A percentile compares a stretch with the other conserved stretches of the same genome.
Conservation (phyloP, 2,888 invertebrate genomes). For the Geophilus truncorum region DNA sequence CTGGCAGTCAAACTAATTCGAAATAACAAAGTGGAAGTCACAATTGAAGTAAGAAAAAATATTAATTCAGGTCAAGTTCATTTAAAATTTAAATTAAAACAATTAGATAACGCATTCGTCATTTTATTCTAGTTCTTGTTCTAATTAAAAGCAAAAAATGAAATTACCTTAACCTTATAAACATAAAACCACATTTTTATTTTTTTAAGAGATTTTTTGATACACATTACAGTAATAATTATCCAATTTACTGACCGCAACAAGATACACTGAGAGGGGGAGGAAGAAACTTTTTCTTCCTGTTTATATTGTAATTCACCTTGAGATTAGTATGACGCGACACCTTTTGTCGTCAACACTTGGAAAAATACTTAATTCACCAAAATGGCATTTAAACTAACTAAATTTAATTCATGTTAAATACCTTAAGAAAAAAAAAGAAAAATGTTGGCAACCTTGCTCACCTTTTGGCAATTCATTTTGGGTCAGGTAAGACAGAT, state of each 20-base stretch:
- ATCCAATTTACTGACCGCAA: conserved; percentile 28
- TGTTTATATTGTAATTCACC: conserved; percentile 31
- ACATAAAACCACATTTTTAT: neutral
- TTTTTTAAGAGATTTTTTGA: neutral
- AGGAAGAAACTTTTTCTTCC: neutral
- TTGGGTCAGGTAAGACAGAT: neutral
- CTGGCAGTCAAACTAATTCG: conserved; percentile 36
- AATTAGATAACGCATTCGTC: neutral
- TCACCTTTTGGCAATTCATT: neutral
- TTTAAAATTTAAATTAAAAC: neutral
- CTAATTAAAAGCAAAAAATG: neutral
- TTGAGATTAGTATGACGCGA: neutral
- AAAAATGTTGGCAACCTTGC: neutral
- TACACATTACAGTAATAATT: neutral
- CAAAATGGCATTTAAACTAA: neutral
- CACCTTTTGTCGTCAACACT: neutral
- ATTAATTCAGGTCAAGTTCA: neutral
- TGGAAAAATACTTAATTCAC: neutral
- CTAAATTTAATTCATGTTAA: neutral
- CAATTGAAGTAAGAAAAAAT: conserved; percentile 35
- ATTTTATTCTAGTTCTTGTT: neutral
- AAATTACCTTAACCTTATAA: neutral
- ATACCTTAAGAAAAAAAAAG: neutral
- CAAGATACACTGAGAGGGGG: neutral
- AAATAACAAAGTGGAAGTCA: conserved; percentile 30